Evolutionary conservation across 2,113 vertebrate genomes (phyloP), one percentile per base, ranked within the genome.

Genomic region (Scalopus aquaticus): DNA sequence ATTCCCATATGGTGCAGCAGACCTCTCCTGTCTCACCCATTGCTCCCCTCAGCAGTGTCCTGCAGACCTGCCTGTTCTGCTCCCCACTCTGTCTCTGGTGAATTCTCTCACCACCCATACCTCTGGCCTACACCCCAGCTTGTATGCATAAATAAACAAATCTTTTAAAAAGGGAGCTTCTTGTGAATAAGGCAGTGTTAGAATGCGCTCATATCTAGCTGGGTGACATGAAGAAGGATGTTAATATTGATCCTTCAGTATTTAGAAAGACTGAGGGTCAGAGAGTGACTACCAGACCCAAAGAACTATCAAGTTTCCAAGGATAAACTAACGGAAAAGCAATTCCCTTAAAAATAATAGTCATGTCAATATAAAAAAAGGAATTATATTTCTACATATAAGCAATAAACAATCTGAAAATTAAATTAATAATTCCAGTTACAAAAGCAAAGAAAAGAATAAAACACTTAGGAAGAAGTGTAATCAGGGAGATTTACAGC

Each of bases 321-420:
- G 56, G 26, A 69, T 69, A 30, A 24, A 90, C 4, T 12, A 3
- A 12, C 8, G 42, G 11, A 16, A 96, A 94, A 80, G 13, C 32
- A 85, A 9, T 77, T 92, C 60, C 54, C 54, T 95, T 92, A 46
- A 90, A 92, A 90, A 85, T 51, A 51, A 51, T 51, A 51, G 49
- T 51, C 46, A 44, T 44, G 70, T 93, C n/a, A 30, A 78, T 54
- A 73, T 62, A 60, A 20, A 94, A 79, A 92, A 94, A 39, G 22
- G 9, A 69, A 24, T 44, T 84, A 11, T 69, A 77, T 65, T 65
- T 90, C 24, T 60, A 51, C n/a, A 46, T n/a, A 44, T 20, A 76
- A 64, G n/a, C 44, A 70, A 90, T 39, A 51, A 81, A 74, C 3
- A 37, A 94, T 56, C 44, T 78, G 28, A 94, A 92, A 69, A 44